Evolutionary conservation across 2,113 vertebrate genomes (phyloP).

Genomic region (Oreocharis arfaki): DNA sequence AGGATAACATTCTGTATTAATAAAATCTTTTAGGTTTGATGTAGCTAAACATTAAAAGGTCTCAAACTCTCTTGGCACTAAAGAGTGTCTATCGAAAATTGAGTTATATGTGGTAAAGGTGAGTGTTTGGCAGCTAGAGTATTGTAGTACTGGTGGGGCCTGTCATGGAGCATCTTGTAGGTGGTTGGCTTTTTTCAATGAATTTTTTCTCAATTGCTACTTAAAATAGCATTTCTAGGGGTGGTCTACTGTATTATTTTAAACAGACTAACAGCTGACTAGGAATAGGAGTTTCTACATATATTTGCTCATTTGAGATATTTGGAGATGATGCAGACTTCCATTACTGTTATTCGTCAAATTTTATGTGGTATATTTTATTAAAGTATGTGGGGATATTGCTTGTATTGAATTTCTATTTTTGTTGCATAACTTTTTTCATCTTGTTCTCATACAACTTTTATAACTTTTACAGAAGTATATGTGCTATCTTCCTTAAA

Average conservation of each 20-base stretch:
- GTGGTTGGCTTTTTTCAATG: background rate
- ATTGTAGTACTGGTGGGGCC: background rate
- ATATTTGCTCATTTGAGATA: background rate
- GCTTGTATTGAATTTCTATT: background rate
- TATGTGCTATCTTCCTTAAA: background rate
- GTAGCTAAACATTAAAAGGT: background rate
- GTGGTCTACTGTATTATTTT: background rate
- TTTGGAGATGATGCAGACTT: background rate
- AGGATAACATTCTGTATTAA: background rate
- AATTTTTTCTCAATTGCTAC: background rate
- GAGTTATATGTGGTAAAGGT: background rate
- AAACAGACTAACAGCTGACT: background rate
- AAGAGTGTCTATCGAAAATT: background rate
- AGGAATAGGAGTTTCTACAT: background rate
- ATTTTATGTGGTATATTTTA: background rate
- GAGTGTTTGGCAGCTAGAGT: background rate
- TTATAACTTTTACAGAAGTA: background rate
- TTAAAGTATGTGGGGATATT: background rate
- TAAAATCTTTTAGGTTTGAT: background rate
- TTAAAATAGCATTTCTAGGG: background rate
- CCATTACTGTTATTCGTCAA: background rate
- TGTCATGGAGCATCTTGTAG: background rate
- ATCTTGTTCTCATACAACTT: background rate
- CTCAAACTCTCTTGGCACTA: background rate
- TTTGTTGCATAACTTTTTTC: background rate